These are phyloP conservation scores for Xestia ashworthii DNA, from an alignment of 2,888 invertebrate genomes.

Conservation along the genomic window DNA sequence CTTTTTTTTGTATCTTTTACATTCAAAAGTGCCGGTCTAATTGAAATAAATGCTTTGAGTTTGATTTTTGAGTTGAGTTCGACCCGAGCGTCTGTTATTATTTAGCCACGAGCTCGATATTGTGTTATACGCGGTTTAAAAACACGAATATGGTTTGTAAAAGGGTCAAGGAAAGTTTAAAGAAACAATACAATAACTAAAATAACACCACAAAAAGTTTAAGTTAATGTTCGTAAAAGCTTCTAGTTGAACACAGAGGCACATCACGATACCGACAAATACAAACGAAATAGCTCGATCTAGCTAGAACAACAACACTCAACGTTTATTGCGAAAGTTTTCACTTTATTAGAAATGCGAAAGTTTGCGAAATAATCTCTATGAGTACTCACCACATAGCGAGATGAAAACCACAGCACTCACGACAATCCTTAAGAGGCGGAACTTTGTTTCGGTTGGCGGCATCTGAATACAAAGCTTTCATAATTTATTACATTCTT, in stretches of 20 bases:
- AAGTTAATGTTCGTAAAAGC: conserved; percentile 22
- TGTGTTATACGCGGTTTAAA: neutral
- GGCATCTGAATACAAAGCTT: conserved; percentile 78
- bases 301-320: conserved; percentile 64
- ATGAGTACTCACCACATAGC: conserved; percentile 84
- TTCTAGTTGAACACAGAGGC: conserved; percentile 19
- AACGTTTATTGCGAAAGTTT: conserved; percentile 76
- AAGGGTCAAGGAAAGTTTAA: neutral
- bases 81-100: too few species aligned
- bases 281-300: conserved; percentile 53
- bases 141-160: neutral
- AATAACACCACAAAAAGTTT: conserved; percentile 7
- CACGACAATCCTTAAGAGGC: conserved; percentile 71
- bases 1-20: too few species aligned
- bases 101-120: too few species aligned
- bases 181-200: neutral
- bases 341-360: conserved; percentile 69
- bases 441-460: conserved; percentile 71
- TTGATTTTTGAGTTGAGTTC: too few species aligned
- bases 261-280: conserved; percentile 35
- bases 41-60: too few species aligned
- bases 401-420: conserved; percentile 80
- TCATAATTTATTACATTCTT: conserved; percentile 30
- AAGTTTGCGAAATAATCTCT: conserved; percentile 75
- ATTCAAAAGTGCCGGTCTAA: too few species aligned